A percentile compares a stretch with the other conserved stretches of the same genome.
phyloP scores from a whole-genome alignment of 2,113 vertebrate genomes.

The Callospermophilus lateralis region DNA sequence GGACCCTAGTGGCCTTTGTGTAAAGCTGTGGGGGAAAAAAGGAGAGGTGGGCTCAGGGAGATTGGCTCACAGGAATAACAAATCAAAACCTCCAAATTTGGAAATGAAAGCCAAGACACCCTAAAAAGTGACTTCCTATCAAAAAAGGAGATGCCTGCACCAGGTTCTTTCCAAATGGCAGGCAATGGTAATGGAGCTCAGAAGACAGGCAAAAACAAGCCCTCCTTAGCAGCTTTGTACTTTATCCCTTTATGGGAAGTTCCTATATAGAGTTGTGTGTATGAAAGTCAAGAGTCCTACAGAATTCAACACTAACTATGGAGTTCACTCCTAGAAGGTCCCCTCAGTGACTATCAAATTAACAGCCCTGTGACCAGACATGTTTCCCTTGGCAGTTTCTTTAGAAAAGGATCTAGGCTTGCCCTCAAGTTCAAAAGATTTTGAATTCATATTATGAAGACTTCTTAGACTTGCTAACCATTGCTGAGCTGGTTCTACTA shows the following conservation, averaged over 20 bases:
- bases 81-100: constrained; percentile 27
- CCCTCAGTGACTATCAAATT: not conserved
- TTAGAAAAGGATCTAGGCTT: not conserved
- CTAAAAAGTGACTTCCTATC: not conserved
- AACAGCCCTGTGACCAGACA: not conserved
- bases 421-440: not conserved
- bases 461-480: not conserved
- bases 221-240: not conserved
- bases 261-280: not conserved
- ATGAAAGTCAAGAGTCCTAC: not conserved
- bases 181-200: not conserved
- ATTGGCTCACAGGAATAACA: not conserved
- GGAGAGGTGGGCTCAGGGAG: not conserved
- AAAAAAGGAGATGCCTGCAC: not conserved
- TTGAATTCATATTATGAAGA: not conserved
- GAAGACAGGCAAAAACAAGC: not conserved
- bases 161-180: not conserved
- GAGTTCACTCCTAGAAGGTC: not conserved
- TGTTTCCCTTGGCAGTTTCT: not conserved
- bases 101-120: not conserved
- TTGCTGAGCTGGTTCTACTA: not conserved
- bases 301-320: not conserved
- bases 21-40: constrained; percentile 85
- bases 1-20: not conserved
- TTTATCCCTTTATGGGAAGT: not conserved